A percentile compares a stretch with the other conserved stretches of the same genome.
These are phyloP conservation scores for Plagodis pulveraria DNA, from an alignment of 2,888 invertebrate genomes.

Conservation along the genomic window DNA sequence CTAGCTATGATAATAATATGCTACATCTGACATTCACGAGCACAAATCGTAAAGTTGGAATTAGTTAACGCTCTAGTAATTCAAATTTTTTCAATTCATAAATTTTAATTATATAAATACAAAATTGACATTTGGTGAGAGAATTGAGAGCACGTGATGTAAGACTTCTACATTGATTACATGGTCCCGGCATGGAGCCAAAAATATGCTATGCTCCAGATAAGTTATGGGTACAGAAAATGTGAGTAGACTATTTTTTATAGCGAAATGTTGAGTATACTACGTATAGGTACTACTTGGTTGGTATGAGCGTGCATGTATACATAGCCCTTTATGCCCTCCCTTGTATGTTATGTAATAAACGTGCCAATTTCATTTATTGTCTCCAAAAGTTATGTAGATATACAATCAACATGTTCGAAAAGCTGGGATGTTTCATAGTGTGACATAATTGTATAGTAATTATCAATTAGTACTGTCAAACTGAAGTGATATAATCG, in stretches of 20 bases:
- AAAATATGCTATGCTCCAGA: conserved; percentile 35
- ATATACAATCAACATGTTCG: neutral
- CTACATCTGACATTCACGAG: conserved; percentile 28
- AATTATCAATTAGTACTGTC: no score
- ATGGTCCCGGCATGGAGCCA: conserved; percentile 33
- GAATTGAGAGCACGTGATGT: conserved; percentile 30
- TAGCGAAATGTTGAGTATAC: conserved; percentile 30
- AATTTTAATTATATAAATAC: conserved; percentile 20
- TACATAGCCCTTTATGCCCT: conserved; percentile 20
- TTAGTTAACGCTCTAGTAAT: conserved; percentile 8
- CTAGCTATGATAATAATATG: conserved; percentile 19
- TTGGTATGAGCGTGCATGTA: no score
- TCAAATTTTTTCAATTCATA: conserved; percentile 6
- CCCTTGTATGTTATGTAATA: conserved; percentile 21
- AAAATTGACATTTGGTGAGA: conserved; percentile 11
- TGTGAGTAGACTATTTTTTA: conserved; percentile 34
- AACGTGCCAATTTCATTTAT: conserved; percentile 26
- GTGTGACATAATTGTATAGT: no score
- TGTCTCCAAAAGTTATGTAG: conserved; percentile 6
- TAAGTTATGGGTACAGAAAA: conserved; percentile 35
- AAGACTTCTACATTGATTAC: conserved; percentile 34
- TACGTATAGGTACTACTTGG: no score
- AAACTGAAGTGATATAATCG: no score
- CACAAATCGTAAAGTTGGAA: conserved; percentile 17
- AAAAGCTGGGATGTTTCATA: neutral